Evolutionary conservation across 2,888 invertebrate genomes (phyloP).

Genomic region (Lithophane socia): DNA sequence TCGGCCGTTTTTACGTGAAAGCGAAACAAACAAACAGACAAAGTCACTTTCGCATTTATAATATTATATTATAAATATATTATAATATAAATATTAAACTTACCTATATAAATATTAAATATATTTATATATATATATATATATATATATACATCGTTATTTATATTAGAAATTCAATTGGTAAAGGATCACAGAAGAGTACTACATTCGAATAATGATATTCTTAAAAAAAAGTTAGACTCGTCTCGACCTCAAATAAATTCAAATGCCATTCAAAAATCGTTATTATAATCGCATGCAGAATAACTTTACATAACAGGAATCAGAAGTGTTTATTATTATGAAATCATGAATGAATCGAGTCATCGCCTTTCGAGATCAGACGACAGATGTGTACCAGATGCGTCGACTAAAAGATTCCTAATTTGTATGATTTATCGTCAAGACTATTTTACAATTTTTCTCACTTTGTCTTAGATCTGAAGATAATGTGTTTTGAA

Average conservation of each 20-base stretch:
- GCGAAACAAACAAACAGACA: too few species aligned
- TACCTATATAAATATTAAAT: too few species aligned
- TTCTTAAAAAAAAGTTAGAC: constrained; percentile 1
- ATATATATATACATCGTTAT: neutral
- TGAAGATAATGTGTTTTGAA: constrained; percentile 5
- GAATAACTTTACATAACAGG: constrained; percentile 52
- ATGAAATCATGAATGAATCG: constrained; percentile 59
- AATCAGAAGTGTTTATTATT: constrained; percentile 50
- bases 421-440: constrained; percentile 60
- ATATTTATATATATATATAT: too few species aligned
- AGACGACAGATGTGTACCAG: constrained; percentile 56
- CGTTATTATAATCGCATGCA: constrained; percentile 25
- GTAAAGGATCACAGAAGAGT: neutral
- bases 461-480: constrained; percentile 33
- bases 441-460: constrained; percentile 40
- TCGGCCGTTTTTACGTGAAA: too few species aligned
- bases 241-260: constrained; percentile 31
- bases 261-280: constrained; percentile 37
- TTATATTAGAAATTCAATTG: neutral
- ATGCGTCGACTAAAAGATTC: constrained; percentile 52
- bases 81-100: too few species aligned
- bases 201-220: constrained; percentile 5
- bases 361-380: constrained; percentile 37
- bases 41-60: too few species aligned
- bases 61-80: too few species aligned